A percentile compares a stretch with the other conserved stretches of the same genome.
Conservation (phyloP, 2,797 vertebrate species). For the Onychomys torridus region DNA sequence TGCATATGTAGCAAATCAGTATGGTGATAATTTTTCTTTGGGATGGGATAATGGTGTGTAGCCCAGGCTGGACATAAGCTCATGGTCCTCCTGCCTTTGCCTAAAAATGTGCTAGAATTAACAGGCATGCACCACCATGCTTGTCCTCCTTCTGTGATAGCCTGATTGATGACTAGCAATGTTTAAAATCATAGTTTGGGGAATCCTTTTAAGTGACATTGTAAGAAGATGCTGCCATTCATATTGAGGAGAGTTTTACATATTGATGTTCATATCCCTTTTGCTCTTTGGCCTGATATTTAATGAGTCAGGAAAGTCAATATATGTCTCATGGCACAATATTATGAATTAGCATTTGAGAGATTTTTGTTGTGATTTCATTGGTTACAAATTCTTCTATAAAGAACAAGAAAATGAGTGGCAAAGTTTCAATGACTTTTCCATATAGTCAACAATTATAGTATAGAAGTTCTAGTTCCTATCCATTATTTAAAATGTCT, state of each 20-base stretch:
- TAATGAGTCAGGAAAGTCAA: constrained; percentile 31
- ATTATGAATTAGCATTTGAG: not conserved
- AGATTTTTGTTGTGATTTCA: constrained; percentile 4
- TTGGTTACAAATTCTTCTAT: not conserved
- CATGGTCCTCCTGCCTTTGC: not conserved
- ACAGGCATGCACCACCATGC: not conserved
- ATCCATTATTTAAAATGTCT: not conserved
- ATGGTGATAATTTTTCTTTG: not conserved
- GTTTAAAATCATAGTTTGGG: constrained; percentile 30
- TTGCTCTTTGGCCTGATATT: constrained; percentile 9
- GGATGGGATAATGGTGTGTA: not conserved
- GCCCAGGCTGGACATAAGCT: not conserved
- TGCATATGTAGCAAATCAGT: not conserved
- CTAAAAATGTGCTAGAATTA: not conserved
- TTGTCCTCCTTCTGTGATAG: not conserved
- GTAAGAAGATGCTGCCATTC: not conserved
- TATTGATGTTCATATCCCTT: not conserved
- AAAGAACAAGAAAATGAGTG: not conserved
- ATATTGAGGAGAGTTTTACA: not conserved
- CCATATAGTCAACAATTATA: not conserved
- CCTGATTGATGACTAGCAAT: not conserved
- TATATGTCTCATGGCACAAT: not conserved
- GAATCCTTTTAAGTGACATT: not conserved
- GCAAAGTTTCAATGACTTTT: not conserved
- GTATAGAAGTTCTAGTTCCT: not conserved